A percentile compares a stretch with the other conserved stretches of the same genome.
phyloP scores from a whole-genome alignment of 1,140 invertebrate genomes.

The Epicauta chinensis region DNA sequence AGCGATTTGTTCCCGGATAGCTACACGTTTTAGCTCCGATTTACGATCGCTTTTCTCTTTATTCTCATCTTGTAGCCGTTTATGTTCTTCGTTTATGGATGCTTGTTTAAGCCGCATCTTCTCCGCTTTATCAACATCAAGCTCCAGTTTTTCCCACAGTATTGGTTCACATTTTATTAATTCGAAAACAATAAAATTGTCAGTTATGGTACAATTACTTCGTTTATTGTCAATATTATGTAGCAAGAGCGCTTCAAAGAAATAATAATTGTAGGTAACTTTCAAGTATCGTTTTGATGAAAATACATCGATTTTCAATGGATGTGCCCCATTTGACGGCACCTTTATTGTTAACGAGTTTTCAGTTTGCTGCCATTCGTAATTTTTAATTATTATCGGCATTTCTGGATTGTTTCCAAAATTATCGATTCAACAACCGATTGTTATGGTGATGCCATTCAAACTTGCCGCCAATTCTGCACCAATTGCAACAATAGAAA shows the following conservation, averaged over 20 bases:
- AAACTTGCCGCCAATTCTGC: no score
- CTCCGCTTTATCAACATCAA: slow-evolving; percentile 47
- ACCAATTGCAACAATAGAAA: no score
- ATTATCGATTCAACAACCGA: background rate
- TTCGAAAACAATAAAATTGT: slow-evolving; percentile 53
- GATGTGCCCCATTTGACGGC: slow-evolving; percentile 47
- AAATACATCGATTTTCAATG: slow-evolving; percentile 55
- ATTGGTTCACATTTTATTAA: slow-evolving; percentile 49
- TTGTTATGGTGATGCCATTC: background rate
- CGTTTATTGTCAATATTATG: slow-evolving; percentile 49
- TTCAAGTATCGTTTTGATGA: slow-evolving; percentile 59
- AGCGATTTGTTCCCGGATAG: slow-evolving; percentile 56
- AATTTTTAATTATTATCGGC: slow-evolving; percentile 66
- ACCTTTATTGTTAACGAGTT: slow-evolving; percentile 51
- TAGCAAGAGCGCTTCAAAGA: slow-evolving; percentile 60
- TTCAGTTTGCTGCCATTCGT: slow-evolving; percentile 59
- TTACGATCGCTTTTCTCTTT: slow-evolving; percentile 49
- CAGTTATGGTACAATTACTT: slow-evolving; percentile 52
- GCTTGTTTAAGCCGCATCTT: slow-evolving; percentile 48
- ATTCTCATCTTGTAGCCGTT: slow-evolving; percentile 45
- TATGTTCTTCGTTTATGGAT: slow-evolving; percentile 46
- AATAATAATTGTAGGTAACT: slow-evolving; percentile 56
- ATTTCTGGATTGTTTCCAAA: slow-evolving; percentile 42
- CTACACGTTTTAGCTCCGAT: slow-evolving; percentile 45
- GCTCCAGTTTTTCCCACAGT: slow-evolving; percentile 54